phyloP scores from a whole-genome alignment of 2,113 vertebrate species.

The Cnemophilus loriae region DNA sequence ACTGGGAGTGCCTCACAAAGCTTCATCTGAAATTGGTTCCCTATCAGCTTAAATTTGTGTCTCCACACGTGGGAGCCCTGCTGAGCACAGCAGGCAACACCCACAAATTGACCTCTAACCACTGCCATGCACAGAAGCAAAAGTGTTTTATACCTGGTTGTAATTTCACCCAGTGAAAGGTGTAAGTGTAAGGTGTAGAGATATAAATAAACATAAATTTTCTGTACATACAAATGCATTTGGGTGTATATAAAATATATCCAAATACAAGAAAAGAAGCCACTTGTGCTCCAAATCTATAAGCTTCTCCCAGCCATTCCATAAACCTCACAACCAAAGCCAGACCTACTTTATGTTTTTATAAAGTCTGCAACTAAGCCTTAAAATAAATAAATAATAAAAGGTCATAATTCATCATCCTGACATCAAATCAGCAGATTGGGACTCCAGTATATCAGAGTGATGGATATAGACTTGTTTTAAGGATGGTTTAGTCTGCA shows the following conservation, averaged over 20 bases:
- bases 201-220: background rate
- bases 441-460: conserved; percentile 45
- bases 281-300: background rate
- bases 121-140: background rate
- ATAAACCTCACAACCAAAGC: background rate
- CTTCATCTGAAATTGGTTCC: background rate
- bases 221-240: background rate
- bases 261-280: background rate
- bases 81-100: background rate
- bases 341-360: conserved; percentile 12
- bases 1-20: background rate
- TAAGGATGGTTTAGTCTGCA: conserved; percentile 45
- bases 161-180: background rate
- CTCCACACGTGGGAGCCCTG: background rate
- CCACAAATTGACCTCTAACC: background rate
- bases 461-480: conserved; percentile 48
- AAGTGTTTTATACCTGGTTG: background rate
- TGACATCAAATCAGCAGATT: conserved; percentile 61
- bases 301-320: background rate
- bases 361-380: conserved; percentile 47
- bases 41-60: background rate
- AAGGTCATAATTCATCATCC: conserved; percentile 53
- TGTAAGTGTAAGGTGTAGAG: no score
- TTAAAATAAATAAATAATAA: conserved; percentile 57
- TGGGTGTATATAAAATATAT: background rate